Percentiles rank a stretch among this genome's conserved stretches.
Conservation (phyloP, 1,140 invertebrate species). For the Drepana arcuata region DNA sequence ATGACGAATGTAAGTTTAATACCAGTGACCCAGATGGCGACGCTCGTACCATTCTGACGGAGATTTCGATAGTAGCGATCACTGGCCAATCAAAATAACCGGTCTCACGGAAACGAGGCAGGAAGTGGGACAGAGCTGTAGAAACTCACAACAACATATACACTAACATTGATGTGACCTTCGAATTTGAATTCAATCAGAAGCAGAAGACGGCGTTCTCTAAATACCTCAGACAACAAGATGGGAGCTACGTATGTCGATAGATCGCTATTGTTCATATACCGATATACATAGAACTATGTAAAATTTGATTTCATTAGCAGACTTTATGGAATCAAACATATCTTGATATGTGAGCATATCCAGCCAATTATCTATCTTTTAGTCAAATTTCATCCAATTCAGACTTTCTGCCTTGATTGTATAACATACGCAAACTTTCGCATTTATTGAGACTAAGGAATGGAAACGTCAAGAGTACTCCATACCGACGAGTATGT, state of each 20-base stretch:
- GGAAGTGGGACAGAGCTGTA: slow-evolving; percentile 42
- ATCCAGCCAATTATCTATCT: too few relatives aligned
- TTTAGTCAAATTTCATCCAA: too few relatives aligned
- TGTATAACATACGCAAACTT: too few relatives aligned
- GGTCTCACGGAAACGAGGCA: slow-evolving; percentile 24
- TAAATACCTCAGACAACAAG: slow-evolving; percentile 2
- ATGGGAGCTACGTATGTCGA: too few relatives aligned
- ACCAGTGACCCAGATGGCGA: slow-evolving; percentile 36
- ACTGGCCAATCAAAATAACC: slow-evolving; percentile 25
- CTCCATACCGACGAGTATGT: too few relatives aligned
- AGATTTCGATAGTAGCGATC: slow-evolving; percentile 20
- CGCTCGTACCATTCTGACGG: slow-evolving; percentile 25
- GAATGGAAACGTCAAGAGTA: too few relatives aligned
- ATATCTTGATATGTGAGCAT: too few relatives aligned
- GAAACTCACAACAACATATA: slow-evolving; percentile 35
- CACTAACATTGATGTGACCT: slow-evolving; percentile 27
- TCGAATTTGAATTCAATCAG: slow-evolving; percentile 36
- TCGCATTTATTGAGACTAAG: too few relatives aligned
- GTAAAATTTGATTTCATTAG: background rate
- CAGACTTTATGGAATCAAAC: too few relatives aligned
- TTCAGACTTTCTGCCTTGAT: too few relatives aligned
- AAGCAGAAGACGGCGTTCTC: slow-evolving; percentile 9
- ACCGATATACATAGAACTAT: background rate
- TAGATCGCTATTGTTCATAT: background rate
- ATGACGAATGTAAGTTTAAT: slow-evolving; percentile 23